Evolutionary conservation across 2,113 vertebrate genomes (phyloP).

Genomic region (Leptobrachium ailaonicum): DNA sequence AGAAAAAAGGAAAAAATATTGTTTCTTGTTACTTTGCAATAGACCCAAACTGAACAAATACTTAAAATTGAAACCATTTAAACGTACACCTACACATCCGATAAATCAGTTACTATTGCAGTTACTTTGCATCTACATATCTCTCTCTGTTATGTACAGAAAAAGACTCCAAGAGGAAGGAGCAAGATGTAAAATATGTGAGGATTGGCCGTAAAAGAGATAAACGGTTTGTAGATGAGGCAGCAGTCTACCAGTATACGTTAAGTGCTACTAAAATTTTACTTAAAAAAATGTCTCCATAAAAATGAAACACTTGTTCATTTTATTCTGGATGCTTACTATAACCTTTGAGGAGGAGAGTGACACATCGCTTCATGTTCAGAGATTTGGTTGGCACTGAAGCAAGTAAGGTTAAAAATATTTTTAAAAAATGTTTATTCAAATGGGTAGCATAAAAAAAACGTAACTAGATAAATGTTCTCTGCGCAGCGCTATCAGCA

Average conservation of each 20-base stretch:
- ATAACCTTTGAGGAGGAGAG: slow-evolving; percentile 10
- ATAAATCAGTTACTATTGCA: too few relatives aligned
- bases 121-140: neutral
- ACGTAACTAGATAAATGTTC: too few relatives aligned
- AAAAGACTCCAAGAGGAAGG: slow-evolving; percentile 16
- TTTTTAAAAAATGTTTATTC: too few relatives aligned
- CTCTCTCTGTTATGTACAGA: slow-evolving; percentile 2
- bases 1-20: too few relatives aligned
- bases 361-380: slow-evolving; percentile 30
- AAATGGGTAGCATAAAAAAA: too few relatives aligned
- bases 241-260: slow-evolving; percentile 35
- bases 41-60: too few relatives aligned
- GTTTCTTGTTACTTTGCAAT: too few relatives aligned
- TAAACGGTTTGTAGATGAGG: slow-evolving; percentile 37
- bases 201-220: slow-evolving; percentile 40
- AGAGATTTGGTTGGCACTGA: neutral
- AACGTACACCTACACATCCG: too few relatives aligned
- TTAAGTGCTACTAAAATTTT: slow-evolving; percentile 43
- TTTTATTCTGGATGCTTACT: slow-evolving; percentile 42
- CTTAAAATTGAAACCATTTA: too few relatives aligned
- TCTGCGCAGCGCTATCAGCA: too few relatives aligned
- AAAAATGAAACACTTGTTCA: slow-evolving; percentile 42
- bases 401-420: too few relatives aligned
- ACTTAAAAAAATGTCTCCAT: slow-evolving; percentile 28
- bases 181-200: slow-evolving; percentile 36